phyloP scores from a whole-genome alignment of 2,113 vertebrate genomes.

The Tupaia chinensis region DNA sequence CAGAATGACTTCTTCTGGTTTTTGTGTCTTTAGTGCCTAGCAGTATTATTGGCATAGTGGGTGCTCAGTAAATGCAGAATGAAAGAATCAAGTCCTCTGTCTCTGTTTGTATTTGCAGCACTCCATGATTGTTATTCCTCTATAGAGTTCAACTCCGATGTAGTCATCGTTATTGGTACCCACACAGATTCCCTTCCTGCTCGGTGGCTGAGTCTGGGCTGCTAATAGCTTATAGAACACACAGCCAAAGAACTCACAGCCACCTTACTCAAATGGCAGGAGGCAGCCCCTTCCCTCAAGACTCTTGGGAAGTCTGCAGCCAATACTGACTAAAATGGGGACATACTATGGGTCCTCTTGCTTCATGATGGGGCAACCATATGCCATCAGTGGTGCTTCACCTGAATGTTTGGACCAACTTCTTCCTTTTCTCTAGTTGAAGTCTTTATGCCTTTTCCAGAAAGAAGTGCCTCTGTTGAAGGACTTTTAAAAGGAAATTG shows the following conservation, averaged over 20 bases:
- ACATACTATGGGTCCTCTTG: not conserved
- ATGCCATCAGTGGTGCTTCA: not conserved
- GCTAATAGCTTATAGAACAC: not conserved
- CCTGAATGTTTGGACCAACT: not conserved
- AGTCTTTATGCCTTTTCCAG: not conserved
- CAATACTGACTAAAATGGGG: not conserved
- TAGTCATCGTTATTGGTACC: not conserved
- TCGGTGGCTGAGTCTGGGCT: not conserved
- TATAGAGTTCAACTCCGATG: not conserved
- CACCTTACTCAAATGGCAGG: not conserved
- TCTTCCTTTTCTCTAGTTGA: not conserved
- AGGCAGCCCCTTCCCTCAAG: not conserved
- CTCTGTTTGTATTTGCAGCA: not conserved
- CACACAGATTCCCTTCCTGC: not conserved
- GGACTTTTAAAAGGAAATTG: not conserved
- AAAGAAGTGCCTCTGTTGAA: not conserved
- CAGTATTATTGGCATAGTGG: not conserved
- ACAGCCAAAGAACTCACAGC: not conserved
- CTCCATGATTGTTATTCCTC: not conserved
- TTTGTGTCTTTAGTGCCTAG: not conserved
- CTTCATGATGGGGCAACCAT: not conserved
- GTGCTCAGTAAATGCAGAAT: not conserved
- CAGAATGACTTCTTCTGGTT: not conserved
- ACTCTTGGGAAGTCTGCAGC: not conserved
- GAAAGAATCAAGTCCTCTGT: not conserved